These are phyloP conservation scores for Danionella cerebrum DNA, from an alignment of 2,113 vertebrate genomes.

Conservation along the genomic window DNA sequence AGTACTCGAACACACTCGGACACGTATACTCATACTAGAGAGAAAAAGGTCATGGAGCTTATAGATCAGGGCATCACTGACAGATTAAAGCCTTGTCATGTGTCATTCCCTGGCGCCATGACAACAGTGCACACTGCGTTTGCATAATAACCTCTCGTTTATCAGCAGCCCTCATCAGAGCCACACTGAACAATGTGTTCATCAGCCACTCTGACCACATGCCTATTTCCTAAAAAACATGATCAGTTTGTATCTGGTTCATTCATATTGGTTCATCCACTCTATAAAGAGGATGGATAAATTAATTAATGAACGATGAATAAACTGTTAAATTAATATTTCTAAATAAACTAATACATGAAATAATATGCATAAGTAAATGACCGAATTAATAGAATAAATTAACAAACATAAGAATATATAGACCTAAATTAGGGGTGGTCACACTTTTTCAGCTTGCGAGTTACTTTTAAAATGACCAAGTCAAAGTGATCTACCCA, in stretches of 20 bases:
- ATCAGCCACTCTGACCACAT: not conserved
- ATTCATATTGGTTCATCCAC: no score
- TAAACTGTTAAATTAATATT: no score
- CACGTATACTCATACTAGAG: not conserved
- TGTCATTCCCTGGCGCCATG: slow-evolving; percentile 10
- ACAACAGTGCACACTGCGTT: slow-evolving; percentile 4
- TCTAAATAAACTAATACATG: no score
- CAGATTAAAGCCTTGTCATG: slow-evolving; percentile 30
- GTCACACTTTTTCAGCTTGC: no score
- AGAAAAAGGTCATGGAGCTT: not conserved
- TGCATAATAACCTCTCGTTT: not conserved
- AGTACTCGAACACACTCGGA: not conserved
- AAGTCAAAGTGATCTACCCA: no score
- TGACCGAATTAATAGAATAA: no score
- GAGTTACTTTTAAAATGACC: no score
- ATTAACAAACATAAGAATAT: no score
- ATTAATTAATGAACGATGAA: no score
- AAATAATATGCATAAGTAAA: no score
- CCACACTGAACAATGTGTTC: not conserved
- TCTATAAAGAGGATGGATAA: no score
- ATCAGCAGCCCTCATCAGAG: not conserved
- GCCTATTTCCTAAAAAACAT: not conserved
- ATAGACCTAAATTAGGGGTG: no score
- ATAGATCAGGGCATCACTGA: slow-evolving; percentile 3
- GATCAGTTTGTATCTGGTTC: not conserved